Evolutionary conservation across 1,140 invertebrate genomes (phyloP).

Genomic region (Danaus melanippus): DNA sequence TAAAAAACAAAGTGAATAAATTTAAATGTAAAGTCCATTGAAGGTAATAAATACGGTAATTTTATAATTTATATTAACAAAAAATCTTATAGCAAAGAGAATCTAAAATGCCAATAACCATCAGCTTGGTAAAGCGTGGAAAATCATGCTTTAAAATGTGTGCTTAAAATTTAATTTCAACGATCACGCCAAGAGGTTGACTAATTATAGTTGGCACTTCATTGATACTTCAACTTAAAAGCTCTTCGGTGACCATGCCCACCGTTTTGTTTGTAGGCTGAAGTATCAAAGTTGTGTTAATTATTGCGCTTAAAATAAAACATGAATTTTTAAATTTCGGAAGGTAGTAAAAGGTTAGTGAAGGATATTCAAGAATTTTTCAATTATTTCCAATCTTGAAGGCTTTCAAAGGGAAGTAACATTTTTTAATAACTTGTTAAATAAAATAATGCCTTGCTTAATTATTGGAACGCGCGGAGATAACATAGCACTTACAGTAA

Average conservation of each 20-base stretch:
- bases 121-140: slow-evolving; percentile 64
- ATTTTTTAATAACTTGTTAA: slow-evolving; percentile 52
- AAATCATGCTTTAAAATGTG: slow-evolving; percentile 55
- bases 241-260: slow-evolving; percentile 60
- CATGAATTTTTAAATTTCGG: slow-evolving; percentile 35
- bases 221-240: slow-evolving; percentile 42
- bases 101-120: slow-evolving; percentile 45
- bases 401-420: slow-evolving; percentile 65
- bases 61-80: slow-evolving; percentile 9
- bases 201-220: slow-evolving; percentile 55
- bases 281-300: slow-evolving; percentile 33
- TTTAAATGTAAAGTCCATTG: slow-evolving; percentile 6
- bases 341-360: slow-evolving; percentile 14
- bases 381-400: slow-evolving; percentile 45
- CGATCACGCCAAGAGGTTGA: slow-evolving; percentile 56
- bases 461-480: slow-evolving; percentile 66
- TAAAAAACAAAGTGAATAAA: background rate
- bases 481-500: slow-evolving; percentile 71
- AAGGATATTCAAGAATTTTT: slow-evolving; percentile 21
- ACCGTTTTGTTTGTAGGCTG: slow-evolving; percentile 38
- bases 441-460: slow-evolving; percentile 68
- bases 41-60: slow-evolving; percentile 1
- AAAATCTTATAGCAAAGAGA: slow-evolving; percentile 12
- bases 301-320: slow-evolving; percentile 33
- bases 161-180: slow-evolving; percentile 39